Evolutionary conservation across 2,797 vertebrate genomes (phyloP).

Genomic region (Melanotaenia nigrans): DNA sequence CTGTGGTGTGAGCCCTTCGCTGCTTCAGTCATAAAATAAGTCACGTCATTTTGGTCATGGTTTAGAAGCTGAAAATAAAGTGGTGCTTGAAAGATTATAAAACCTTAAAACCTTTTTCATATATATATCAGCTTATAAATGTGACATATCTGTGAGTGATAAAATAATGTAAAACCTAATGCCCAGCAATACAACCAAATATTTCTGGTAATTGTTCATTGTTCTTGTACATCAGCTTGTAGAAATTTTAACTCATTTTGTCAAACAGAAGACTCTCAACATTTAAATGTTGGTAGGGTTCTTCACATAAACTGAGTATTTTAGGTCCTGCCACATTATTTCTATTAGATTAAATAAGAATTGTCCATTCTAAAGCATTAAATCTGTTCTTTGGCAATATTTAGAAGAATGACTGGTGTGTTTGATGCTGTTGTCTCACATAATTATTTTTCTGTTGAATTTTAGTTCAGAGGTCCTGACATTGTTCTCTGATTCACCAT

Average conservation of each 20-base stretch:
- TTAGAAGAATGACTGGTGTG: too few species aligned
- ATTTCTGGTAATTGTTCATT: neutral
- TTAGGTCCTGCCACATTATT: neutral
- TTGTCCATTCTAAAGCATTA: neutral
- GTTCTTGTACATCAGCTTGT: neutral
- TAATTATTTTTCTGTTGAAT: too few species aligned
- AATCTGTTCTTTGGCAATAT: neutral
- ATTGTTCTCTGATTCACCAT: too few species aligned
- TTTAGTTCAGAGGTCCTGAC: too few species aligned
- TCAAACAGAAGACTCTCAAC: neutral
- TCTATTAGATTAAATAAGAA: neutral
- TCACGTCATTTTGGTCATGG: too few species aligned
- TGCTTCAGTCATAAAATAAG: neutral
- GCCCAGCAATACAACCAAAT: neutral
- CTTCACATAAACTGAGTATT: neutral
- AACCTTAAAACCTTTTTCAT: too few species aligned
- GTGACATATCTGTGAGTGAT: neutral
- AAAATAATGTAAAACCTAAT: neutral
- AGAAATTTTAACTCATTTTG: neutral
- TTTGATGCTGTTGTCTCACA: neutral
- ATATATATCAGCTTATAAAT: too few species aligned
- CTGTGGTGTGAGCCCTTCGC: slow-evolving; percentile 9
- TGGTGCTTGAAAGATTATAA: too few species aligned
- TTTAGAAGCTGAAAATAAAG: too few species aligned
- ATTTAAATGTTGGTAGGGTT: neutral